Evolutionary conservation across 2,888 invertebrate species (phyloP), one percentile per base, ranked within the genome.

Genomic region (Apotomis capreana): DNA sequence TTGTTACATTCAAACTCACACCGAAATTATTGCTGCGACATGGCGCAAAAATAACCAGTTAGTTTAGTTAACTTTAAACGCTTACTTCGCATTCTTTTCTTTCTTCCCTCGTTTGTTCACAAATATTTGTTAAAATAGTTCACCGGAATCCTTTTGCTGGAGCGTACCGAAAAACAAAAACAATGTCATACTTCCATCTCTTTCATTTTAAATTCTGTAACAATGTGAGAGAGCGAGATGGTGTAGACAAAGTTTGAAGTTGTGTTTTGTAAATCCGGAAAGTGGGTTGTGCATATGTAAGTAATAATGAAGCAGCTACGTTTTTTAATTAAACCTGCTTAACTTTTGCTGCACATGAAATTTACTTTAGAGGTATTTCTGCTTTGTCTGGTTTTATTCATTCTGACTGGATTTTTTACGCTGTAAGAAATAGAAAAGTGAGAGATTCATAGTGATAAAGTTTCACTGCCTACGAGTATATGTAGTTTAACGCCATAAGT

Each of bases 241-340:
- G n/a, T 8, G 26, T 36, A 10, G 3, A 6, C 3, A 58, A 6
- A n/a, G 51, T 63, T 51, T 52, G 4, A n/a, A 52, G 13, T 13
- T 8, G 51, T 51, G 8, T 62, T 62, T 37, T 5, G 37, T 9
- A 46, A 46, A 10, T 46, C 8, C 46, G 8, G 51, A 9, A 5
- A 37, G 57, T 57, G 26, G 55, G 10, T 36, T n/a, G 49, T 49
- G 51, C 13, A 46, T 26, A 26, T 63, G 62, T 36, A 37, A 37
- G 37, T n/a, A 52, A 63, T 52, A 37, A 62, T 58, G 58, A 37
- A 51, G 26, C 46, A 36, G 49, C 62, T 52, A 37, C 49, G 5
- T 6, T 49, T 52, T 62, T 52, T 52, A 63, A 63, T 63, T 63
- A 52, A 63, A 63, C 49, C 37, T 37, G 10, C 62, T 63, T 52